phyloP scores from a whole-genome alignment of 1,140 invertebrate species.

The Pararge aegeria region DNA sequence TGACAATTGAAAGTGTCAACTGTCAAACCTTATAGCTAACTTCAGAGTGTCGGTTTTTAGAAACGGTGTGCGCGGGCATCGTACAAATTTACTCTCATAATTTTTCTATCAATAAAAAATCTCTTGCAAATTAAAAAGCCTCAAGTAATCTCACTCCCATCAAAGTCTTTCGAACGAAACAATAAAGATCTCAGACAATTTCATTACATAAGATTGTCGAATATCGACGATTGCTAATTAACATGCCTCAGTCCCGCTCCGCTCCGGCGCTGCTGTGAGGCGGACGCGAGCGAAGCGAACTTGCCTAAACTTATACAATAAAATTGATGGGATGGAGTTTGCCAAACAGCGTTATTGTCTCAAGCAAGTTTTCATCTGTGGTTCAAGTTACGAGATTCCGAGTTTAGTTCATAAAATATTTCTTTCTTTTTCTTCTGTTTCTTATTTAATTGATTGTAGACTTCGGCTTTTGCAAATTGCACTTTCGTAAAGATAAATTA shows the following conservation, averaged over 20 bases:
- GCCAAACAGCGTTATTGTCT: constrained; percentile 43
- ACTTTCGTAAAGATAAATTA: no score
- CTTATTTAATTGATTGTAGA: no score
- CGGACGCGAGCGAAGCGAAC: constrained; percentile 23
- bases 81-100: no score
- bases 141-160: not conserved
- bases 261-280: constrained; percentile 16
- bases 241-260: not conserved
- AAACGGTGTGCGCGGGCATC: no score
- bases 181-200: constrained; percentile 1
- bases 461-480: no score
- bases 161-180: not conserved
- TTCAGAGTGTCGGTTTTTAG: no score
- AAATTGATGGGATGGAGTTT: constrained; percentile 47
- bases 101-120: no score
- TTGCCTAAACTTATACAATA: constrained; percentile 40
- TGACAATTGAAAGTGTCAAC: no score
- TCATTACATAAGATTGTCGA: constrained; percentile 19
- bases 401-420: no score
- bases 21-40: no score
- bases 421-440: no score
- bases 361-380: constrained; percentile 28
- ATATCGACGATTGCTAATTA: constrained; percentile 24
- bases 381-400: not conserved
- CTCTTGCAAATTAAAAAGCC: no score